Conservation (phyloP, 1,140 invertebrate species). For the Drosophila arawakana region DNA sequence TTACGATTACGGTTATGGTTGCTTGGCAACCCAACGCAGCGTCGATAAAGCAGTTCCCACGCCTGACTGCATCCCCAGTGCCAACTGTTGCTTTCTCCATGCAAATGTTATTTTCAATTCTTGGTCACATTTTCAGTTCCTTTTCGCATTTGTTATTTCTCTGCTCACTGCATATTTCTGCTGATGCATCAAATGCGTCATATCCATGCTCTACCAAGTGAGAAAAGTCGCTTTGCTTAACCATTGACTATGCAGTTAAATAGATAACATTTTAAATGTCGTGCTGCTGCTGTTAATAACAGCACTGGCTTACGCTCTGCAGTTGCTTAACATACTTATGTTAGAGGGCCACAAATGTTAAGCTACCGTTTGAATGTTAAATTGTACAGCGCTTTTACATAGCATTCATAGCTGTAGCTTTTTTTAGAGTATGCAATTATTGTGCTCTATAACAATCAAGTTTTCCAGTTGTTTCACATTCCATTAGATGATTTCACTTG, state of each 20-base stretch:
- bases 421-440: constrained; percentile 11
- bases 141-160: constrained; percentile 2
- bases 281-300: no score
- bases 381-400: no score
- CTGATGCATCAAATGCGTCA: constrained; percentile 44
- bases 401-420: neutral
- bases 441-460: neutral
- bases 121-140: constrained; percentile 16
- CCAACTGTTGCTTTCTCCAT: constrained; percentile 39
- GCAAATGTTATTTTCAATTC: constrained; percentile 38
- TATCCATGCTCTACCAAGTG: constrained; percentile 16
- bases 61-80: constrained; percentile 42
- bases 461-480: constrained; percentile 29
- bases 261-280: neutral
- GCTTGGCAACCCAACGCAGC: constrained; percentile 72
- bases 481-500: constrained; percentile 36
- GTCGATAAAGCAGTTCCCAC: constrained; percentile 73
- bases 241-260: neutral
- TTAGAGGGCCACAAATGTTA: no score
- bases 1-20: constrained; percentile 58
- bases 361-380: no score
- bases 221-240: neutral
- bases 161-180: constrained; percentile 24
- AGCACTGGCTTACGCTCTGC: neutral
- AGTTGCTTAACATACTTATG: neutral